Evolutionary conservation across 2,888 invertebrate species (phyloP).

Genomic region (Polydrusus tereticollis): DNA sequence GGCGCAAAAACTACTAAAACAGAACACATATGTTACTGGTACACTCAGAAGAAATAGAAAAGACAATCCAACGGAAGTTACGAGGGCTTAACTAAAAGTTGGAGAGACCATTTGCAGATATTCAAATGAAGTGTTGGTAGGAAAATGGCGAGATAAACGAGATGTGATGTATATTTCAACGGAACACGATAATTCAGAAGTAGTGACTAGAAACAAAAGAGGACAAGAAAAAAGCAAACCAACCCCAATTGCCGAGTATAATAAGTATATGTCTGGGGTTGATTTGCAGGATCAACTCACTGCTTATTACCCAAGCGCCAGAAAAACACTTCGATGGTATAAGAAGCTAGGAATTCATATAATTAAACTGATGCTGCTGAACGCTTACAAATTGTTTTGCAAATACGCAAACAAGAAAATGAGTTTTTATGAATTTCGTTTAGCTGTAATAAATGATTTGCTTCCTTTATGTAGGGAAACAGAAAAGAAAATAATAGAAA

Average conservation of each 20-base stretch:
- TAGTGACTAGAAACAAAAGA: not conserved
- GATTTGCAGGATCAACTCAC: not conserved
- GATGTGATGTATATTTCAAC: slow-evolving; percentile 54
- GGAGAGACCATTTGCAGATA: slow-evolving; percentile 51
- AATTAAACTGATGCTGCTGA: not conserved
- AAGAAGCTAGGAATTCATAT: not conserved
- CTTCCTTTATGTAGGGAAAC: not conserved
- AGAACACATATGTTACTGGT: slow-evolving; percentile 61
- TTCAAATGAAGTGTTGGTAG: slow-evolving; percentile 52
- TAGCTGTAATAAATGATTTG: not conserved
- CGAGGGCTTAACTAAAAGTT: slow-evolving; percentile 50
- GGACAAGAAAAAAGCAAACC: not conserved
- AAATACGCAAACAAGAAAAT: not conserved
- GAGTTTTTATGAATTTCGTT: not conserved
- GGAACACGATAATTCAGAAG: not conserved
- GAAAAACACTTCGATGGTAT: not conserved
- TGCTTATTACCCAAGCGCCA: not conserved
- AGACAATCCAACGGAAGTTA: slow-evolving; percentile 52
- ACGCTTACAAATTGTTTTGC: not conserved
- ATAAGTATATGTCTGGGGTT: not conserved
- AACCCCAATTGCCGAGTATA: not conserved
- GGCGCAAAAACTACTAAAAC: slow-evolving; percentile 38
- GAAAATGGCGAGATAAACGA: slow-evolving; percentile 58
- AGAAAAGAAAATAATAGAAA: not conserved
- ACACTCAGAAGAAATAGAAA: slow-evolving; percentile 56